Base-by-base conservation (phyloP, 2,888 invertebrate species). In the Tenthredo amoena region DNA sequence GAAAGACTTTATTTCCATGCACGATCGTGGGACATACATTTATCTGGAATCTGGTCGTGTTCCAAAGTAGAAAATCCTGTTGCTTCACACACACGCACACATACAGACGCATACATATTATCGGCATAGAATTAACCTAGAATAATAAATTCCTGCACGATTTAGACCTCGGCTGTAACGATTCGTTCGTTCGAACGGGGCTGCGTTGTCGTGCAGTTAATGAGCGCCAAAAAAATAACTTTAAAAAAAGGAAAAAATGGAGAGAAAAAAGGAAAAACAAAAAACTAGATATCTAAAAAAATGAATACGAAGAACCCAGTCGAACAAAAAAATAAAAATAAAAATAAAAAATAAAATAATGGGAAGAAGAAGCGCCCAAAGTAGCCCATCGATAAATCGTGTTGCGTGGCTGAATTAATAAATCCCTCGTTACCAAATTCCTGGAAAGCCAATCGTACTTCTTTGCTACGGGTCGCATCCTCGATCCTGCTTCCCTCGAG, bases 351-450 rank as follows among this genome's bases (percentile, higher is more conserved):
- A 12, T 6, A 34, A 34, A 55, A n/a, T 21, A 81, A 26, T n/a
- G 34, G 12, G n/a, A 71, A 68, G 15, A 12, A 68, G 34, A 50
- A n/a, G 21, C 34, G 34, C 43, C 83, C 40, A 68, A 68, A 68
- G 71, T 83, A 81, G 81, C n/a, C n/a, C 40, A 62, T 40, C 21
- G 58, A 83, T 83, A 83, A 83, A 83, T 83, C 68, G 47, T 47
- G 47, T 83, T 65, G 83, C 83, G 83, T 83, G 83, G 83, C 83
- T 71, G 83, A 83, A 83, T 83, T 83, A 83, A 83, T 83, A 83
- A 83, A 83, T 83, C 83, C 83, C 83, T 83, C 83, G 83, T 83
- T 83, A 83, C 68, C 71, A 31, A 83, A 83, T 83, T 83, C 83
- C 68, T 83, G 68, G 83, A 71, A 83, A 83, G 83, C 83, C 83